A percentile compares a stretch with the other conserved stretches of the same genome.
Evolutionary conservation across 2,888 invertebrate genomes (phyloP).

Genomic region (Nomada flava): DNA sequence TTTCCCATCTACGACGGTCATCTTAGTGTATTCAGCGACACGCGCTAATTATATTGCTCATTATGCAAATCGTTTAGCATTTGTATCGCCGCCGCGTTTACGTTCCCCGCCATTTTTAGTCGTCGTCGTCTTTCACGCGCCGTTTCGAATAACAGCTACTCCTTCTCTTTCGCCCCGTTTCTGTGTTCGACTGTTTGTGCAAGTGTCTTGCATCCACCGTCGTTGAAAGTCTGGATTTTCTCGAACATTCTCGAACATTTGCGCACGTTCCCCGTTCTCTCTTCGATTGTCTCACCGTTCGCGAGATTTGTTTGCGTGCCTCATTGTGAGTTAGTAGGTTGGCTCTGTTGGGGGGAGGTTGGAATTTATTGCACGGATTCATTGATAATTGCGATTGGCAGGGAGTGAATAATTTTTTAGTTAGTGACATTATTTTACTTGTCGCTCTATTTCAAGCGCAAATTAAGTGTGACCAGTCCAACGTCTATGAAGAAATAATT

Average conservation of each 20-base stretch:
- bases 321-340: no score
- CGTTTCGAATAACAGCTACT: conserved; percentile 36
- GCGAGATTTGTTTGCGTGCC: no score
- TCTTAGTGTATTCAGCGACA: conserved; percentile 43
- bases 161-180: background rate
- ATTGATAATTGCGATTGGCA: no score
- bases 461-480: no score
- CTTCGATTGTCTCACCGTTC: no score
- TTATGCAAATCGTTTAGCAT: conserved; percentile 57
- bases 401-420: no score
- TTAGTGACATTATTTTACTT: no score
- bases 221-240: background rate
- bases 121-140: conserved; percentile 7
- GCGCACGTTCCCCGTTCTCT: no score
- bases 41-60: conserved; percentile 56
- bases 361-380: no score
- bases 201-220: conserved; percentile 10
- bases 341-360: no score
- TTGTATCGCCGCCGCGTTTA: conserved; percentile 42
- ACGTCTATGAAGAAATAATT: no score
- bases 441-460: no score
- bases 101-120: conserved; percentile 49
- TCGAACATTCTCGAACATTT: background rate
- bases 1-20: conserved; percentile 21
- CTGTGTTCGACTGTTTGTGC: background rate